Conservation (phyloP, 2,113 vertebrate genomes). For the Callaeas wilsoni region DNA sequence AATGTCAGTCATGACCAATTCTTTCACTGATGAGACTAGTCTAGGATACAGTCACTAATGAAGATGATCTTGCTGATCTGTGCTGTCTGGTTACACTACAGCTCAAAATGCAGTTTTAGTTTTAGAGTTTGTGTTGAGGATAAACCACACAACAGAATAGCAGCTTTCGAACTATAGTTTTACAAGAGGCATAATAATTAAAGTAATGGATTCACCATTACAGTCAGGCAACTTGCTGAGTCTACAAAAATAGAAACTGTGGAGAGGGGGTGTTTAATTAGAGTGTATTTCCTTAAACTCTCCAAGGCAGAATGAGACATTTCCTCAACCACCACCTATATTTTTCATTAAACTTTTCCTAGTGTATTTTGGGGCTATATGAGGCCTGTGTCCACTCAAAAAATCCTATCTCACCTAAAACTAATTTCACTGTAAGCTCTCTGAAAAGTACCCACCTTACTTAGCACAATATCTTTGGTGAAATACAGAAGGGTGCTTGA, state of each 20-base stretch:
- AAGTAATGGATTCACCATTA: background rate
- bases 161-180: background rate
- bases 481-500: background rate
- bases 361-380: background rate
- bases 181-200: background rate
- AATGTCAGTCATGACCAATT: background rate
- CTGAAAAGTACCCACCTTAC: background rate
- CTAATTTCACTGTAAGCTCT: background rate
- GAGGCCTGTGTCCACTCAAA: background rate
- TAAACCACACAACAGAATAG: background rate
- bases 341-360: background rate
- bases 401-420: background rate
- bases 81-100: background rate
- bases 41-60: background rate
- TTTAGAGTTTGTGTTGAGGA: background rate
- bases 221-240: background rate
- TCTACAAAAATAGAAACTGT: background rate
- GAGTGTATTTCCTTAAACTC: background rate
- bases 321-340: background rate
- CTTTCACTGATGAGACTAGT: constrained; percentile 17
- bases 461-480: background rate
- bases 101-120: background rate
- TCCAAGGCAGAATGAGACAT: background rate
- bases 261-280: background rate
- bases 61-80: constrained; percentile 29